Percentiles rank a stretch among this genome's conserved stretches.
Conservation (phyloP, 2,797 vertebrate species). For the Threskiornis aethiopicus region DNA sequence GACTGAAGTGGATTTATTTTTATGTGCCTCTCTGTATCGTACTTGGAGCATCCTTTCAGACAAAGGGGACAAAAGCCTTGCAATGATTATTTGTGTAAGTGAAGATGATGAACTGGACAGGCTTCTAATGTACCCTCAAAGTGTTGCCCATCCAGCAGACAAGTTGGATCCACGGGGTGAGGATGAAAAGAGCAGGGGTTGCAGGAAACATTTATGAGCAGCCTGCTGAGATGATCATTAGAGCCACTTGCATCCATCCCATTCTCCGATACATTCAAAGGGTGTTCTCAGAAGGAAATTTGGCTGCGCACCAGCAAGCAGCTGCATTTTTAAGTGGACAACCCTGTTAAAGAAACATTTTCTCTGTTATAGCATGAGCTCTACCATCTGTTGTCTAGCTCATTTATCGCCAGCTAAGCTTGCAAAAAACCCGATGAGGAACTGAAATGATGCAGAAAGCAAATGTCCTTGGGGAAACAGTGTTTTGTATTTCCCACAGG, state of each 20-base stretch:
- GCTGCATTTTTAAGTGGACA: conserved; percentile 45
- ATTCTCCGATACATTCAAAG: background rate
- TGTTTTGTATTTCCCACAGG: background rate
- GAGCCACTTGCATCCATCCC: background rate
- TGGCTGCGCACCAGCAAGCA: background rate
- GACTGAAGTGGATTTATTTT: background rate
- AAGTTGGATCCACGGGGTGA: background rate
- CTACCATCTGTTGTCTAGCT: conserved; percentile 40
- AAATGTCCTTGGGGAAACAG: background rate
- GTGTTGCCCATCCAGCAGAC: background rate
- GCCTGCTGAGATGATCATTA: background rate
- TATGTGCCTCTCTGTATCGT: background rate
- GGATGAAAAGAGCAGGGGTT: background rate
- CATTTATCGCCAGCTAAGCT: background rate
- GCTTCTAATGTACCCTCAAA: background rate
- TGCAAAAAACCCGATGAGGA: background rate
- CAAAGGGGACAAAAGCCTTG: background rate
- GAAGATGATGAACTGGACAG: background rate
- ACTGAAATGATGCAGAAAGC: background rate
- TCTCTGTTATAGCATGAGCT: background rate
- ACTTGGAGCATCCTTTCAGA: background rate
- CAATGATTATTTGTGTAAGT: background rate
- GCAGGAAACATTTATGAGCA: background rate
- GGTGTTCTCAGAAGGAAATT: background rate
- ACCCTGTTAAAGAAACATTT: background rate